phyloP scores from a whole-genome alignment of 1,140 invertebrate species.

The Mercenaria mercenaria region DNA sequence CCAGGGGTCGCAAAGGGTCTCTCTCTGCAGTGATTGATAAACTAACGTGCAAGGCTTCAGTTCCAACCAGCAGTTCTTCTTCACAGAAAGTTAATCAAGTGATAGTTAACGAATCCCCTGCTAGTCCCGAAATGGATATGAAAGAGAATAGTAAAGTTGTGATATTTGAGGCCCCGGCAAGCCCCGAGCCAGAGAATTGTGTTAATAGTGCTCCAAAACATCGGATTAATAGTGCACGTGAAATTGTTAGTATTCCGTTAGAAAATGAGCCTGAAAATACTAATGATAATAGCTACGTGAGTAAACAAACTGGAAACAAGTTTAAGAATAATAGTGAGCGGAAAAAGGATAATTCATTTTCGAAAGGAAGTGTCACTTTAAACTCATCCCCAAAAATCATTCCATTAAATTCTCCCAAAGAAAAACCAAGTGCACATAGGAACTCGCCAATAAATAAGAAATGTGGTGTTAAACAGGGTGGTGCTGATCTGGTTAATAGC shows the following conservation, averaged over 20 bases:
- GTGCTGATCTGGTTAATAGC: slow-evolving; percentile 2
- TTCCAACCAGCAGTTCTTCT: neutral
- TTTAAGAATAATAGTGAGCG: neutral
- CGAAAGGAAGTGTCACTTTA: neutral
- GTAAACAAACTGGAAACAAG: neutral
- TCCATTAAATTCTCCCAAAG: slow-evolving; percentile 58
- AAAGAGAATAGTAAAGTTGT: slow-evolving; percentile 36
- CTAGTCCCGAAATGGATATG: slow-evolving; percentile 52
- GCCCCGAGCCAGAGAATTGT: slow-evolving; percentile 34
- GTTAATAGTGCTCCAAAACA: neutral
- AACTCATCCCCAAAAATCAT: slow-evolving; percentile 59
- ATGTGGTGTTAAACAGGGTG: neutral
- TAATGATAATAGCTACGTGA: slow-evolving; percentile 15
- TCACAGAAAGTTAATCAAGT: slow-evolving; percentile 39
- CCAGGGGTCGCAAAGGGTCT: slow-evolving; percentile 90
- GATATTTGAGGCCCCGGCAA: slow-evolving; percentile 40
- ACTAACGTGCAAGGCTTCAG: slow-evolving; percentile 86
- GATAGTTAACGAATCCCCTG: slow-evolving; percentile 40
- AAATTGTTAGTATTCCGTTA: slow-evolving; percentile 59
- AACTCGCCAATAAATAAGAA: neutral
- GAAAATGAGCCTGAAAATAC: slow-evolving; percentile 45
- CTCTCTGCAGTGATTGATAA: slow-evolving; percentile 95
- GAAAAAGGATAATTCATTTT: neutral
- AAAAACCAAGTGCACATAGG: neutral
- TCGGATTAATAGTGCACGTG: neutral